Evolutionary conservation across 2,797 vertebrate species (phyloP).

Genomic region (Galago senegalensis): DNA sequence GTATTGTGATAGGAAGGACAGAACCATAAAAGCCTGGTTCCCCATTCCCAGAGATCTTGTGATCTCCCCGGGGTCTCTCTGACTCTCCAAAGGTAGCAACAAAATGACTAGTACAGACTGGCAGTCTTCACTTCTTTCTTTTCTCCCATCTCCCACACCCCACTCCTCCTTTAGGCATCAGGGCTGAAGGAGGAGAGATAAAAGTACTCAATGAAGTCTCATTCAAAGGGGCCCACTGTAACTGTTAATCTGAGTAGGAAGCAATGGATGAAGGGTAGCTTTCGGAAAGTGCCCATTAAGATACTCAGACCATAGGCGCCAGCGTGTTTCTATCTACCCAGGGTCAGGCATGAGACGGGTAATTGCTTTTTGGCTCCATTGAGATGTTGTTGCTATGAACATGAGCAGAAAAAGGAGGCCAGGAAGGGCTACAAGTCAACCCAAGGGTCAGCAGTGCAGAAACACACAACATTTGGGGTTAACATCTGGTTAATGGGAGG

Average conservation of each 20-base stretch:
- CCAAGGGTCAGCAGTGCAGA: background rate
- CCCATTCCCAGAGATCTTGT: background rate
- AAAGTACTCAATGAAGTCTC: background rate
- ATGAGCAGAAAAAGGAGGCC: constrained; percentile 17
- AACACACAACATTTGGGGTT: background rate
- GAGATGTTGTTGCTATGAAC: constrained; percentile 48
- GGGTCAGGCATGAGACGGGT: background rate
- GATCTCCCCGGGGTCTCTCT: background rate
- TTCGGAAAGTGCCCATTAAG: background rate
- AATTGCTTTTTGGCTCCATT: background rate
- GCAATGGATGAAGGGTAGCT: background rate
- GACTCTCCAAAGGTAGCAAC: background rate
- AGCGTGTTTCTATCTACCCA: background rate
- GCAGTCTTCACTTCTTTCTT: background rate
- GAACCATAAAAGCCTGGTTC: background rate
- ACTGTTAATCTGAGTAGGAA: background rate
- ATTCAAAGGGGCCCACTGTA: no score
- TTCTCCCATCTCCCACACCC: background rate
- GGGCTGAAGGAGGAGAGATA: constrained; percentile 1
- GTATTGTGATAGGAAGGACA: background rate
- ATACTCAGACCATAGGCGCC: background rate
- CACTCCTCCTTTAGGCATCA: background rate
- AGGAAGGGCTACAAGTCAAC: background rate
- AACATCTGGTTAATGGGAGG: background rate
- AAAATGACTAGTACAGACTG: background rate